A percentile compares a stretch with the other conserved stretches of the same genome.
These are phyloP conservation scores for Orgyia antiqua DNA, from an alignment of 2,888 invertebrate genomes.

Conservation along the genomic window DNA sequence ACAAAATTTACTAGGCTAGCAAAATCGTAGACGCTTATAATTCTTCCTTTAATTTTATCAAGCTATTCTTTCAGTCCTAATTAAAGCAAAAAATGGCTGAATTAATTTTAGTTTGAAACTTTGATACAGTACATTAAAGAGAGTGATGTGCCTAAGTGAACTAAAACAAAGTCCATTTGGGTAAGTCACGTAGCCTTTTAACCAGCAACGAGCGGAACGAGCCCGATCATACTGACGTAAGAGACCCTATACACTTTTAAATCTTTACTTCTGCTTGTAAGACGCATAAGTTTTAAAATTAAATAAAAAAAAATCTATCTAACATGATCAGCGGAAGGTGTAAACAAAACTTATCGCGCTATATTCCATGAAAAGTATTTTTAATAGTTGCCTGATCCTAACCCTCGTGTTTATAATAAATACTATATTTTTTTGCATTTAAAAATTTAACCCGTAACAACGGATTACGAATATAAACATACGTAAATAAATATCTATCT, in stretches of 20 bases:
- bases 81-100: constrained; percentile 9
- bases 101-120: constrained; percentile 18
- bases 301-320: no score
- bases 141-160: constrained; percentile 23
- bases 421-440: no score
- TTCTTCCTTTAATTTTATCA: neutral
- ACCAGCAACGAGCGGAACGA: constrained; percentile 18
- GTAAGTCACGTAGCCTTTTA: constrained; percentile 42
- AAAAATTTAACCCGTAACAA: no score
- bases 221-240: constrained; percentile 9
- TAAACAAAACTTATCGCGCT: no score
- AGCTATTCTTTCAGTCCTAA: constrained; percentile 4
- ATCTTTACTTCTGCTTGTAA: no score
- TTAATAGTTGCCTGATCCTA: no score
- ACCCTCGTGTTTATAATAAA: no score
- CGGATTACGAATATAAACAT: no score
- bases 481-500: no score
- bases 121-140: constrained; percentile 16
- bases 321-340: no score
- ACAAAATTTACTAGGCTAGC: neutral
- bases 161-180: constrained; percentile 31
- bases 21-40: constrained; percentile 5
- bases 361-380: no score
- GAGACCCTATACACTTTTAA: neutral
- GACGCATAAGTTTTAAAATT: no score